Base-by-base conservation (phyloP, 2,888 invertebrate species). In the Drosophila rubida region DNA sequence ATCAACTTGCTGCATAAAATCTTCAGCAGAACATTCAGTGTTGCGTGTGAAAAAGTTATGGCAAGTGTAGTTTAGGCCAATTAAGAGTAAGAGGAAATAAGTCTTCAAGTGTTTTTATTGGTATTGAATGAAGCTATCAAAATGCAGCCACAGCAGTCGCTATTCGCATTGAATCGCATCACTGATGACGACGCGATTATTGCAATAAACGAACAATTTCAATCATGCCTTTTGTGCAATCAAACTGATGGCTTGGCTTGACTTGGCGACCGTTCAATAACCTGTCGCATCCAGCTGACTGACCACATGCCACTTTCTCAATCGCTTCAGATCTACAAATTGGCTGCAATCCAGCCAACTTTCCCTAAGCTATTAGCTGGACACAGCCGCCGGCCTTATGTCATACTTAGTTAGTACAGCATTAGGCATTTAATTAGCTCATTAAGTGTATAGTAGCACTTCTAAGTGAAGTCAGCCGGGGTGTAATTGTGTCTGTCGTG, bases 151-250 rank as follows among this genome's bases (percentile, higher is more conserved):
- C 50, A 25, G 19, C 14, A 22, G 23, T 44, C 51, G 32, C 27
- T 9, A 27, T 13, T 22, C 30, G 19, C 62, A 66, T 45, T 44
- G 46, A 44, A 69, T 61, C 65, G 66, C 66, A 75, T 61, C 69
- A 19, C 48, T 74, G 66, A 58, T 75, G 42, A 61, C 55, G 42
- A 61, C 55, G 60, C 55, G 66, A 53, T 72, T 61, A 72, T 55
- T 64, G 78, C 80, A 69, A 49, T 68, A 68, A 61, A 8, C 44
- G 41, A 72, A 61, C 68, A 53, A 81, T 81, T 78, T 66, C 59
- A 75, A 50, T 42, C 71, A 80, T 83, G 71, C 64, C 65, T 60
- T 77, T 58, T 78, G 72, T 62, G 84, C 78, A 73, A 70, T 67
- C 50, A n/a, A 16, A 58, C 16, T 27, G 8, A 25, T 42, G n/a